Percentiles rank a stretch among this genome's conserved stretches.
Evolutionary conservation across 2,888 invertebrate genomes (phyloP).

Genomic region (Volucella zonaria): DNA sequence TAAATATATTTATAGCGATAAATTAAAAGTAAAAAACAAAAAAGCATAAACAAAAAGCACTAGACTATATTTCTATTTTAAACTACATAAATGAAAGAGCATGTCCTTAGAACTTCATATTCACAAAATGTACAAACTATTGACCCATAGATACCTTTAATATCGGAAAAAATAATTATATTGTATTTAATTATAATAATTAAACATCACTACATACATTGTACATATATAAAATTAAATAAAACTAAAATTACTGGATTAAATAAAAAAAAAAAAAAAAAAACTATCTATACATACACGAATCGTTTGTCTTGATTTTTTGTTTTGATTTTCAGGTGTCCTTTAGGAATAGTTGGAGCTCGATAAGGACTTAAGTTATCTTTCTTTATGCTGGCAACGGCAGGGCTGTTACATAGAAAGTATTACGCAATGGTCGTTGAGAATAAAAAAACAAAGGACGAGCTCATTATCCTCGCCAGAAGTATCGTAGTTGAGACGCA

Average conservation of each 20-base stretch:
- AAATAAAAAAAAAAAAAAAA: conserved; percentile 38
- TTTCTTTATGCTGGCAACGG: background rate
- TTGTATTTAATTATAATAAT: conserved; percentile 8
- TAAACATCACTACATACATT: conserved; percentile 64
- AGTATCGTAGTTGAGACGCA: too few species aligned
- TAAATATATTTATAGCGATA: conserved; percentile 14
- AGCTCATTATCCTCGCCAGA: too few species aligned
- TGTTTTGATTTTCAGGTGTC: background rate
- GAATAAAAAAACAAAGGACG: too few species aligned
- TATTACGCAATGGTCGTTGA: too few species aligned
- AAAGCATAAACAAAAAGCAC: conserved; percentile 1
- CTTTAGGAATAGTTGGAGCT: background rate
- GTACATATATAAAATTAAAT: conserved; percentile 48
- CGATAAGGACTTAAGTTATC: background rate
- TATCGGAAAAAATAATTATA: conserved; percentile 26
- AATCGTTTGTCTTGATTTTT: background rate
- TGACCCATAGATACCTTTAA: conserved; percentile 57
- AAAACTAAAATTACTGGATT: conserved; percentile 47
- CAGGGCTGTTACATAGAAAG: too few species aligned
- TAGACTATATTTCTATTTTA: conserved; percentile 55
- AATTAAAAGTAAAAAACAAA: background rate
- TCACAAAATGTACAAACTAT: conserved; percentile 69
- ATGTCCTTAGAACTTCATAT: conserved; percentile 45
- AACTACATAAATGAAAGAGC: conserved; percentile 3
- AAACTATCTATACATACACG: background rate